Conservation (phyloP, 2,113 vertebrate genomes). For the Lathamus discolor region DNA sequence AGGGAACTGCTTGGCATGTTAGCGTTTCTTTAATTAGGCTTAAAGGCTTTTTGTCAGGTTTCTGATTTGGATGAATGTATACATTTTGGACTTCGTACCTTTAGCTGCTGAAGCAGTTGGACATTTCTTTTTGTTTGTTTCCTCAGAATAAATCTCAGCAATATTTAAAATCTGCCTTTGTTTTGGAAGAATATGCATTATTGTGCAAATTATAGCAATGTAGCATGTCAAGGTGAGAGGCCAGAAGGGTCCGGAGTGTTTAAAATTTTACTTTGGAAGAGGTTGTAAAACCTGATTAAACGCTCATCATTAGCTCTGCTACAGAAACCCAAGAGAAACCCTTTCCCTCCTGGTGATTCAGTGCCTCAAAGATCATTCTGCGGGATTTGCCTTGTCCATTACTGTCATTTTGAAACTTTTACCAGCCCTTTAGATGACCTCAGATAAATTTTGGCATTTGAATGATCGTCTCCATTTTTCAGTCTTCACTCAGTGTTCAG, state of each 20-base stretch:
- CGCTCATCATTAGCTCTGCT: not conserved
- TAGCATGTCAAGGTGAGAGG: not conserved
- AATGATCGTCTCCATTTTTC: no score
- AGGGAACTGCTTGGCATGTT: not conserved
- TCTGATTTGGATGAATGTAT: not conserved
- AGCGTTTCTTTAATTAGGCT: not conserved
- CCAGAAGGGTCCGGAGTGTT: not conserved
- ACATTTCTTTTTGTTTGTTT: fast-evolving
- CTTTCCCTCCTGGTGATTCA: not conserved
- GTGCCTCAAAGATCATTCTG: not conserved
- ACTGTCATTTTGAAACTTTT: not conserved
- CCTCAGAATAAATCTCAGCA: not conserved
- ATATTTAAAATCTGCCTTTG: not conserved
- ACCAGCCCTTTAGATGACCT: not conserved
- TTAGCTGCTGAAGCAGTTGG: not conserved
- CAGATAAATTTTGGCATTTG: not conserved
- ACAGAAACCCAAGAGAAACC: not conserved
- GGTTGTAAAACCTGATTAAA: not conserved
- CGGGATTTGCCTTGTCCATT: not conserved
- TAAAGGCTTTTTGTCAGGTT: not conserved
- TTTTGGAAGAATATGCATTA: not conserved
- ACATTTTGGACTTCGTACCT: fast-evolving
- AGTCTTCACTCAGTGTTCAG: not conserved
- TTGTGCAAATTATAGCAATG: not conserved
- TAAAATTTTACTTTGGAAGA: not conserved